A percentile compares a stretch with the other conserved stretches of the same genome.
Conservation (phyloP, 1,140 invertebrate genomes). For the Cryptotermes secundus region DNA sequence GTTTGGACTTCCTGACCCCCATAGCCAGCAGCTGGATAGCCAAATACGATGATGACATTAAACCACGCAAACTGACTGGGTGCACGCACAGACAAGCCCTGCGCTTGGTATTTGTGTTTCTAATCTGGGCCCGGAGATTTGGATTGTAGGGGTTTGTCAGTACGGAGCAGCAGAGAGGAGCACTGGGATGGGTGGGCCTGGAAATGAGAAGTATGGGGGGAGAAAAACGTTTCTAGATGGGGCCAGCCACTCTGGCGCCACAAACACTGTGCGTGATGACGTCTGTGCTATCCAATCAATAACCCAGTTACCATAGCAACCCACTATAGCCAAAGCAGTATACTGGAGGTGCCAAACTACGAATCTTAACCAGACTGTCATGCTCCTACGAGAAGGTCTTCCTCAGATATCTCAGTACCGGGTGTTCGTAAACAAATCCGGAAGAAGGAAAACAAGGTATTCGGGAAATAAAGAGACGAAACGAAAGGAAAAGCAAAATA, state of each 20-base stretch:
- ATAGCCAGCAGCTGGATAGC: neutral
- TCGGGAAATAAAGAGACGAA: neutral
- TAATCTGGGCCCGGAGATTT: slow-evolving; percentile 15
- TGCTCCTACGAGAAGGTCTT: neutral
- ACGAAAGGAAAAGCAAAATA: neutral
- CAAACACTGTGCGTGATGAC: slow-evolving; percentile 17
- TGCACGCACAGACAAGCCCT: neutral
- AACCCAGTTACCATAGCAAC: slow-evolving; percentile 11
- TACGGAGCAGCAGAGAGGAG: neutral
- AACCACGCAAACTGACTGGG: slow-evolving; percentile 16
- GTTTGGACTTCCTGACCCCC: slow-evolving; percentile 3
- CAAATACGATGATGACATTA: neutral
- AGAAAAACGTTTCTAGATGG: slow-evolving; percentile 16
- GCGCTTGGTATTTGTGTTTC: slow-evolving; percentile 4
- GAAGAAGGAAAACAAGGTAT: neutral
- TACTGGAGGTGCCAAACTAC: slow-evolving; percentile 13
- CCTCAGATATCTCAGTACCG: neutral
- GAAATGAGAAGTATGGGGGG: neutral
- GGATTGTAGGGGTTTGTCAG: neutral
- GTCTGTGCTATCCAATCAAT: slow-evolving; percentile 16
- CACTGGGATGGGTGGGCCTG: neutral
- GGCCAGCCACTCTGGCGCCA: slow-evolving; percentile 14
- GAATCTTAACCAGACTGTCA: neutral
- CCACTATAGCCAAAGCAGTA: neutral
- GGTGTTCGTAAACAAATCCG: neutral